Conservation (phyloP, 2,113 vertebrate genomes). For the Hirundichthys speculiger region DNA sequence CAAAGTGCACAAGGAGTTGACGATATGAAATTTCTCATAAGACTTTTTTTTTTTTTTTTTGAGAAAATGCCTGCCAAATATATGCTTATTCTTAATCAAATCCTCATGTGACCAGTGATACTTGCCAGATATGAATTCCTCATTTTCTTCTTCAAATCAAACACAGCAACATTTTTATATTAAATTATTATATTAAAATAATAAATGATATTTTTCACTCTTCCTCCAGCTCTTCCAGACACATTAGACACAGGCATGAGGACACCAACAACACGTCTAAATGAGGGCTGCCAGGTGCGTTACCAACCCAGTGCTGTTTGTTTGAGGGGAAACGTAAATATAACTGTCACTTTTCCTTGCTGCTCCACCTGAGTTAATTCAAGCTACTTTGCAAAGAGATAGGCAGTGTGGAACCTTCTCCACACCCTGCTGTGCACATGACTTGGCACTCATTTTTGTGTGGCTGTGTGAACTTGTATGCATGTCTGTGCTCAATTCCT, state of each 20-base stretch:
- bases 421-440: conserved; percentile 5
- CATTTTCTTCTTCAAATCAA: not conserved
- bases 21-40: conserved; percentile 18
- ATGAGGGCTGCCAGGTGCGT: conserved; percentile 37
- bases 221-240: conserved; percentile 21
- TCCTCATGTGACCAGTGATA: conserved; percentile 7
- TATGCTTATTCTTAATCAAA: conserved; percentile 36
- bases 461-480: conserved; percentile 10
- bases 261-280: conserved; percentile 16
- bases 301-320: conserved; percentile 44
- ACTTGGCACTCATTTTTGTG: conserved; percentile 4
- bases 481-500: conserved; percentile 27
- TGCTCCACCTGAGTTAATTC: conserved; percentile 53
- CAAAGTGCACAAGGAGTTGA: conserved; percentile 32
- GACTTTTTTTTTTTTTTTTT: conserved; percentile 7
- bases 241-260: not conserved
- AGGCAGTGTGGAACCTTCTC: conserved; percentile 7
- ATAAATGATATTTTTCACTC: conserved; percentile 8
- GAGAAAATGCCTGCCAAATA: conserved; percentile 35
- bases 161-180: conserved; percentile 30
- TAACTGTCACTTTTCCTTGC: conserved; percentile 57
- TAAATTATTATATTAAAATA: no score
- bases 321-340: conserved; percentile 60
- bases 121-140: conserved; percentile 23
- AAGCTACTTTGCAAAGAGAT: conserved; percentile 48